Conservation (phyloP, 2,113 vertebrate species). For the Siniperca chuatsi region DNA sequence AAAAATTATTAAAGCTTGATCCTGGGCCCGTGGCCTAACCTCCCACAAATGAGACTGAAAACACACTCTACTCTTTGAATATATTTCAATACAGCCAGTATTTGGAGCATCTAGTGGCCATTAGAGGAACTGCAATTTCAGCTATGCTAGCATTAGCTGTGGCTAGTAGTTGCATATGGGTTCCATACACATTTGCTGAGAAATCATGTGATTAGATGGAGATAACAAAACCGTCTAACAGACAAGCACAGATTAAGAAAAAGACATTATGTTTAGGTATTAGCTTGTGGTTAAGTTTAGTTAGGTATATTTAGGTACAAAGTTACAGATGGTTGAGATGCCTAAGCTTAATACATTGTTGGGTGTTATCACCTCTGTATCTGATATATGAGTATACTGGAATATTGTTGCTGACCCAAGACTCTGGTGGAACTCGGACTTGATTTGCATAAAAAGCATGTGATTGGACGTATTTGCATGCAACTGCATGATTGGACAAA, state of each 20-base stretch:
- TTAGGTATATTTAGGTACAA: not conserved
- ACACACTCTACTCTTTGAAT: not conserved
- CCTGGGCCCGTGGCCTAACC: not conserved
- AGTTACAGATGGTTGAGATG: not conserved
- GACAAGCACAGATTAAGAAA: not conserved
- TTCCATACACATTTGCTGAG: not conserved
- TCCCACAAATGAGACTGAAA: not conserved
- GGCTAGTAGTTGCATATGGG: not conserved
- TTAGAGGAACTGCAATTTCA: not conserved
- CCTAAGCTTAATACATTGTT: not conserved
- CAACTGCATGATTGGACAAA: not conserved
- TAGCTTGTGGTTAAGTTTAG: not conserved
- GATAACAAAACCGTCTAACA: not conserved
- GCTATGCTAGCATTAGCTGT: not conserved
- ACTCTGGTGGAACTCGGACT: not conserved
- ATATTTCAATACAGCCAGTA: not conserved
- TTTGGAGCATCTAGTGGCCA: not conserved
- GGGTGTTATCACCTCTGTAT: not conserved
- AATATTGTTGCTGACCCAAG: not conserved
- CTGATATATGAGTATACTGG: not conserved
- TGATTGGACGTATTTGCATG: not conserved
- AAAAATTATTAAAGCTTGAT: not conserved
- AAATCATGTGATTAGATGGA: not conserved
- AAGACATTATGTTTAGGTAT: not conserved
- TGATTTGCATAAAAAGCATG: slow-evolving; percentile 3